Conservation (phyloP, 1,140 invertebrate species). For the Neuroterus valhalla region DNA sequence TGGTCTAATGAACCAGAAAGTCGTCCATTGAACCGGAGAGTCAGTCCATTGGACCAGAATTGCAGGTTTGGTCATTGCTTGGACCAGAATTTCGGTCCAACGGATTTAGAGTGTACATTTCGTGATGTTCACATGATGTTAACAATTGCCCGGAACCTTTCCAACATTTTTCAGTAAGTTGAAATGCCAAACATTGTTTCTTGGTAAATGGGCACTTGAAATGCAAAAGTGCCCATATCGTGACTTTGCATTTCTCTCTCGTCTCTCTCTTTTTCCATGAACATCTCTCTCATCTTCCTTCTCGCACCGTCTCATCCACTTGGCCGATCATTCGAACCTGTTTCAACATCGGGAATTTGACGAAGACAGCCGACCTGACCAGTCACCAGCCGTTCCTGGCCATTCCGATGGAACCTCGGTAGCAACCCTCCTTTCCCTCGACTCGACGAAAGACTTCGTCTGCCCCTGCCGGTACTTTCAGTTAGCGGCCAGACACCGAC, state of each 20-base stretch:
- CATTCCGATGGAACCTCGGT: conserved; percentile 39
- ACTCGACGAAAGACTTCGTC: conserved; percentile 42
- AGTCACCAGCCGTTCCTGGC: conserved; percentile 33
- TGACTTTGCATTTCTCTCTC: conserved; percentile 24
- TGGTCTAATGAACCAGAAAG: no score
- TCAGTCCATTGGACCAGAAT: no score
- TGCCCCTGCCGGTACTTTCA: conserved; percentile 41
- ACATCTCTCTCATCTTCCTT: conserved; percentile 9
- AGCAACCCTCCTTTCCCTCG: conserved; percentile 36
- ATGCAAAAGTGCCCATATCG: conserved; percentile 17
- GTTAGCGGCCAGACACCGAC: conserved; percentile 51
- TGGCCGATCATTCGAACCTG: conserved; percentile 9
- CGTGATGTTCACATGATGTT: no score
- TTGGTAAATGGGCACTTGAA: conserved; percentile 25
- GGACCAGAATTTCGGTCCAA: no score
- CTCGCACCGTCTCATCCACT: conserved; percentile 7
- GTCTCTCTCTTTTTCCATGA: conserved; percentile 7
- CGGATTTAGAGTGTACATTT: no score
- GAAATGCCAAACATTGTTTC: conserved; percentile 10
- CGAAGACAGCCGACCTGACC: conserved; percentile 31
- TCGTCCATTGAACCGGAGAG: no score
- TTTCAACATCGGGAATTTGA: conserved; percentile 22
- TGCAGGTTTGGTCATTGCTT: no score
- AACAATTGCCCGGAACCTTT: background rate
- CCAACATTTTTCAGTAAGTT: background rate